Evolutionary conservation across 1,140 invertebrate genomes (phyloP).

Genomic region (Drosophila yakuba): DNA sequence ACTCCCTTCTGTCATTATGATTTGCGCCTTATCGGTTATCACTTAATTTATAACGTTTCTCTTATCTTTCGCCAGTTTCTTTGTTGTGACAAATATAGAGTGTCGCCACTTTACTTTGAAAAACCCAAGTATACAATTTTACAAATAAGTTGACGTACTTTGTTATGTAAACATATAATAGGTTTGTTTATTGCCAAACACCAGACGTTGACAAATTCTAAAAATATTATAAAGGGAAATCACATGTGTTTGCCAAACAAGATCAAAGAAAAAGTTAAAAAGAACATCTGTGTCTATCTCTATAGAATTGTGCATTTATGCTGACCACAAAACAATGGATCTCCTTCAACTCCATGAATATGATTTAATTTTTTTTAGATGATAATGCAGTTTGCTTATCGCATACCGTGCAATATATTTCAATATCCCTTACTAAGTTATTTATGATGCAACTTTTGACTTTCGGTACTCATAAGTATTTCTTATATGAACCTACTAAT

Average conservation of each 20-base stretch:
- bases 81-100: conserved; percentile 17
- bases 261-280: conserved; percentile 8
- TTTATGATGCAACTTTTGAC: neutral
- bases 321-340: conserved; percentile 21
- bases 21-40: conserved; percentile 26
- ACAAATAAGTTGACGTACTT: neutral
- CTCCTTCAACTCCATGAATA: neutral
- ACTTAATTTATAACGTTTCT: conserved; percentile 13
- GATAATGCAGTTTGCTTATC: conserved; percentile 2
- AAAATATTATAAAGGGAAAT: conserved; percentile 16
- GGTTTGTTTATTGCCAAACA: neutral
- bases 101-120: neutral
- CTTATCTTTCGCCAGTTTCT: conserved; percentile 18
- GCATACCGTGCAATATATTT: neutral
- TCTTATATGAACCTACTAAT: too few species aligned
- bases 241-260: conserved; percentile 10
- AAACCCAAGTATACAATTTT: conserved; percentile 2
- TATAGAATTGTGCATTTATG: neutral
- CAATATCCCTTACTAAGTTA: too few species aligned
- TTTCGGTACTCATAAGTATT: neutral
- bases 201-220: conserved; percentile 3
- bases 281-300: too few species aligned
- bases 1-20: conserved; percentile 33
- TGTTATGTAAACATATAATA: conserved; percentile 17
- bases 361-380: neutral